A percentile compares a stretch with the other conserved stretches of the same genome.
These are phyloP conservation scores for Cheumatopsyche charites DNA, from an alignment of 1,140 invertebrate species.

Conservation along the genomic window DNA sequence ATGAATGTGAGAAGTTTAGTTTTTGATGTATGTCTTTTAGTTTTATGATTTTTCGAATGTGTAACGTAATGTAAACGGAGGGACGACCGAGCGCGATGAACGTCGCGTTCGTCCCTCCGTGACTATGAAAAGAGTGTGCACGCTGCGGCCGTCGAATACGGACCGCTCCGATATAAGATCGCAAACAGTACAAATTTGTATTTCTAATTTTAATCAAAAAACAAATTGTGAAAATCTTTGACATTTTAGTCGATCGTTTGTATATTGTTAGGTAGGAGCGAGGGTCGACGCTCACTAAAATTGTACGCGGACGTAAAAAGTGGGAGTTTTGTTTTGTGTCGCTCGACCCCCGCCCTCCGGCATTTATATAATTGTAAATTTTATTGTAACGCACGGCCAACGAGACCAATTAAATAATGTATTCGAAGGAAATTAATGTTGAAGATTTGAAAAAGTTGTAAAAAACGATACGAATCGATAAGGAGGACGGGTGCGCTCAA, in stretches of 20 bases:
- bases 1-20: neutral
- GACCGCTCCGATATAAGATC: constrained; percentile 10
- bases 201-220: constrained; percentile 40
- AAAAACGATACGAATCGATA: neutral
- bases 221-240: constrained; percentile 35
- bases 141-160: neutral
- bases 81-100: too few species aligned
- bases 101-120: too few species aligned
- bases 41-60: neutral
- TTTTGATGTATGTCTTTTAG: too few species aligned
- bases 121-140: too few species aligned
- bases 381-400: constrained; percentile 26
- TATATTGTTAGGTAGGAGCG: neutral
- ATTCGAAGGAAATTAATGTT: constrained; percentile 4
- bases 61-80: neutral
- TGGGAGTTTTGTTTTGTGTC: neutral
- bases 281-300: constrained; percentile 1
- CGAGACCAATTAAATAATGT: constrained; percentile 17
- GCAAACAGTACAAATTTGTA: constrained; percentile 49
- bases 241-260: constrained; percentile 39
- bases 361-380: constrained; percentile 35
- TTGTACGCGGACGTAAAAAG: too few species aligned
- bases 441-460: constrained; percentile 4
- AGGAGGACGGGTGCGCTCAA: too few species aligned
- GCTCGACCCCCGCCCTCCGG: neutral